These are phyloP conservation scores for Clamator glandarius DNA, from an alignment of 2,797 vertebrate genomes.

Conservation along the genomic window DNA sequence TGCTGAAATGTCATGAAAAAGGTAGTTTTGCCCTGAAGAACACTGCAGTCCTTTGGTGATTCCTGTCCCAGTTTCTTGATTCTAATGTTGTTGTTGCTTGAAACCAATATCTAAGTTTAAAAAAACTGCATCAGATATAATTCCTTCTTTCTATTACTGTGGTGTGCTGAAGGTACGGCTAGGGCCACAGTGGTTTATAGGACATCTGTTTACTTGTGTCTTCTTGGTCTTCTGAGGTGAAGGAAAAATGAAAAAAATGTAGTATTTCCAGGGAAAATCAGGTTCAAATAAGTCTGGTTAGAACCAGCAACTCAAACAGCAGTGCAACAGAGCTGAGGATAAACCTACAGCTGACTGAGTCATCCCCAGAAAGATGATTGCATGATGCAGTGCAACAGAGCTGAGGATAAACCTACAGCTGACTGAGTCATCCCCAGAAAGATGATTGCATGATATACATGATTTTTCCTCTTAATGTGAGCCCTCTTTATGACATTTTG, in stretches of 20 bases:
- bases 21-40: background rate
- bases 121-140: background rate
- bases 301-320: background rate
- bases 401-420: background rate
- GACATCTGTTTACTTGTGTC: background rate
- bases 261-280: background rate
- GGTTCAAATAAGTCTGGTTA: background rate
- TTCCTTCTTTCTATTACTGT: background rate
- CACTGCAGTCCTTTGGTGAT: background rate
- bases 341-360: background rate
- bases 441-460: background rate
- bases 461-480: background rate
- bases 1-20: background rate
- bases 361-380: background rate
- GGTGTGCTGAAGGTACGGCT: background rate
- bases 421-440: conserved; percentile 4
- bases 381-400: background rate
- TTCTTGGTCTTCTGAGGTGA: background rate
- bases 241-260: background rate
- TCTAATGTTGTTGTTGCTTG: background rate
- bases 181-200: background rate
- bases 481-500: background rate
- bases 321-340: background rate
- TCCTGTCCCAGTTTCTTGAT: background rate
- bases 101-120: background rate